Evolutionary conservation across 2,113 vertebrate species (phyloP).

Genomic region (Rynchops niger): DNA sequence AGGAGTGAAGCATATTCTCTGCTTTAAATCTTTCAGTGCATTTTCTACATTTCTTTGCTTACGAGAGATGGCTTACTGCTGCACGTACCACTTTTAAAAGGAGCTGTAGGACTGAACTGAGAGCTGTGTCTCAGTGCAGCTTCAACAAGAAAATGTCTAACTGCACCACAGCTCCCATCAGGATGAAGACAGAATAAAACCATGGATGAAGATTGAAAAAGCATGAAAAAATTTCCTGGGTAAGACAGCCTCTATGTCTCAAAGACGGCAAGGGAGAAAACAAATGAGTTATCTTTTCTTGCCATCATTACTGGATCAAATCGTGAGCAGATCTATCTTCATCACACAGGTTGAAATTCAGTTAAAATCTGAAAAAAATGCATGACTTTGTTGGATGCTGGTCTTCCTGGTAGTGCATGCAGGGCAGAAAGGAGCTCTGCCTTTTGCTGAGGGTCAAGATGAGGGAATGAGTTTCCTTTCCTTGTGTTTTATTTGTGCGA

Average conservation of each 20-base stretch:
- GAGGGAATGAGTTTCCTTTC: slow-evolving; percentile 18
- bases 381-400: not conserved
- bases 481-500: not conserved
- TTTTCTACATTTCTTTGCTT: not conserved
- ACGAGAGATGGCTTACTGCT: not conserved
- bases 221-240: not conserved
- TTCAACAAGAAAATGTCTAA: not conserved
- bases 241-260: not conserved
- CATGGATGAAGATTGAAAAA: not conserved
- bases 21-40: not conserved
- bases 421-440: not conserved
- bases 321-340: not conserved
- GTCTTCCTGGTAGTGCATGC: not conserved
- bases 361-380: not conserved
- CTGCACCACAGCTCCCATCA: not conserved
- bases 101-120: not conserved
- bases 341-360: not conserved
- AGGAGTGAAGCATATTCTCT: not conserved
- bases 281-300: not conserved
- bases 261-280: not conserved
- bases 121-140: not conserved
- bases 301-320: not conserved
- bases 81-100: not conserved
- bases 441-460: not conserved
- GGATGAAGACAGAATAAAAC: not conserved